phyloP scores from a whole-genome alignment of 35 echinoderm and acorn worm genomes.

The Ptychodera flava region DNA sequence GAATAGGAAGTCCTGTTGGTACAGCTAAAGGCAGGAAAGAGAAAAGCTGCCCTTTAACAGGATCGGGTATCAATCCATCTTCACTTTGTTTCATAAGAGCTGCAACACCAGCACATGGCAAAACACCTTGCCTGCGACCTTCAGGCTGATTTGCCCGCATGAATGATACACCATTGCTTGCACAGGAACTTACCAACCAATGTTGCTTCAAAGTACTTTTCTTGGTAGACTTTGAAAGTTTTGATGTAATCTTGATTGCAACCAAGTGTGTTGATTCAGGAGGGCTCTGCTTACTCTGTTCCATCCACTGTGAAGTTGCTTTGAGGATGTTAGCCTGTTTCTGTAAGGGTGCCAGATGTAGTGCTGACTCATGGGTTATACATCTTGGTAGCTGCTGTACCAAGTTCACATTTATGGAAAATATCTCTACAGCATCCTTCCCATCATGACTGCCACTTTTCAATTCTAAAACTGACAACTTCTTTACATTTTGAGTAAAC shows the following conservation, averaged over 20 bases:
- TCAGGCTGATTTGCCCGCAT: neutral
- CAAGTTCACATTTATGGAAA: too few species aligned
- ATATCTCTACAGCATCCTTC: too few species aligned
- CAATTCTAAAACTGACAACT: constrained; percentile 47
- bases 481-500: constrained; percentile 65
- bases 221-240: too few species aligned
- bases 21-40: neutral
- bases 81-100: neutral
- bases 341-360: too few species aligned
- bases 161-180: neutral
- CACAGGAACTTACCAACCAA: neutral
- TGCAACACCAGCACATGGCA: neutral
- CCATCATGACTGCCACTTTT: too few species aligned
- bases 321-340: too few species aligned
- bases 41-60: neutral
- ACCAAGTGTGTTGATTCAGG: too few species aligned
- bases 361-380: too few species aligned
- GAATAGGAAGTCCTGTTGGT: constrained; percentile 38
- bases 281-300: neutral
- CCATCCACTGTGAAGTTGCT: too few species aligned
- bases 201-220: neutral
- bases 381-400: too few species aligned
- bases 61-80: neutral
- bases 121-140: neutral
- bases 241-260: too few species aligned